A percentile compares a stretch with the other conserved stretches of the same genome.
Conservation (phyloP, 2,113 vertebrate genomes). For the Esox niger region DNA sequence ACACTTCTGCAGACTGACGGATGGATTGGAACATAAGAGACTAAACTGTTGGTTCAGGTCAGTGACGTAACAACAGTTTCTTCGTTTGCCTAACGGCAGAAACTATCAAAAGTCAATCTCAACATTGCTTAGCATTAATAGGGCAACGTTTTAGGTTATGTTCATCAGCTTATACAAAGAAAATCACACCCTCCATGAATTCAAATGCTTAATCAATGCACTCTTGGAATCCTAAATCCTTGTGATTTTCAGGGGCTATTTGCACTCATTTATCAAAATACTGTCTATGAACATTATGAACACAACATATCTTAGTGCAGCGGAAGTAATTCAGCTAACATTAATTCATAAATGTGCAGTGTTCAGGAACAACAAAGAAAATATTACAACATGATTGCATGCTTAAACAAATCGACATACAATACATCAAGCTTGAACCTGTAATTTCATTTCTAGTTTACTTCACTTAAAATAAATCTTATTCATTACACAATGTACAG, state of each 20-base stretch:
- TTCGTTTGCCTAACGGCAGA: slow-evolving; percentile 20
- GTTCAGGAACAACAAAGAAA: too few species aligned
- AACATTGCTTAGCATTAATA: slow-evolving; percentile 32
- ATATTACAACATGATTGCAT: too few species aligned
- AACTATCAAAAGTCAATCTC: slow-evolving; percentile 49
- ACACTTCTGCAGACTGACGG: slow-evolving; percentile 39
- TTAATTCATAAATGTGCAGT: too few species aligned
- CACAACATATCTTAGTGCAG: slow-evolving; percentile 1
- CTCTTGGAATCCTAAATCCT: too few species aligned
- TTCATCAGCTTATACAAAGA: slow-evolving; percentile 12
- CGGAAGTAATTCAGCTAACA: too few species aligned
- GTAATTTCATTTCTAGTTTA: too few species aligned
- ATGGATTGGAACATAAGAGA: slow-evolving; percentile 39
- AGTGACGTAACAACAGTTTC: slow-evolving; percentile 4
- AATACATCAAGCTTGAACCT: too few species aligned
- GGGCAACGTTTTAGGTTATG: not conserved
- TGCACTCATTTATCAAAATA: not conserved
- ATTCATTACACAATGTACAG: too few species aligned
- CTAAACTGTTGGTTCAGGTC: slow-evolving; percentile 43
- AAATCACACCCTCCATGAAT: not conserved
- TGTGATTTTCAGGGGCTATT: not conserved
- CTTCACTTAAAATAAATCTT: too few species aligned
- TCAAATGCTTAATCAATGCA: not conserved
- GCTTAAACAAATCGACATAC: too few species aligned
- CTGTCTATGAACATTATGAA: not conserved